Evolutionary conservation across 2,888 invertebrate species (phyloP).

Genomic region (Acrocyrtus sp.): DNA sequence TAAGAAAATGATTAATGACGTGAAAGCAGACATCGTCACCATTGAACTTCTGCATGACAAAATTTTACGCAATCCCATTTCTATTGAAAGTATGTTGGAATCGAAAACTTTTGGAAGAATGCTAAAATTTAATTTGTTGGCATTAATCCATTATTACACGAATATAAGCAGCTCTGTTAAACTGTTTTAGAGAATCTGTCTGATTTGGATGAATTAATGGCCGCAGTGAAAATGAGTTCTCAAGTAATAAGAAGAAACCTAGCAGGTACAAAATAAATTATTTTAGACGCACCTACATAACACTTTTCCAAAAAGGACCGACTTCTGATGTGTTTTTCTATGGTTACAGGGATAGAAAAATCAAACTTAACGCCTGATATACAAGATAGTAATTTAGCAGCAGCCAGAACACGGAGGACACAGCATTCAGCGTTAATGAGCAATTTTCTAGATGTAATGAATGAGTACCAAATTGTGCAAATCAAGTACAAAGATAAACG

Average conservation of each 20-base stretch:
- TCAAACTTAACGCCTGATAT: conserved; percentile 28
- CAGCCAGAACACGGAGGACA: conserved; percentile 65
- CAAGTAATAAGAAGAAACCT: conserved; percentile 71
- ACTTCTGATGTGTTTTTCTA: too few relatives aligned
- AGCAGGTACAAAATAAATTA: conserved; percentile 65
- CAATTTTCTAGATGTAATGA: conserved; percentile 72
- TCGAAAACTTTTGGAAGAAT: too few relatives aligned
- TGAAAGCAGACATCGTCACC: conserved; percentile 65
- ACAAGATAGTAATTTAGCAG: conserved; percentile 58
- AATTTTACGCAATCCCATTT: conserved; percentile 69
- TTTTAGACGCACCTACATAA: too few relatives aligned
- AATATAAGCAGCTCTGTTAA: neutral
- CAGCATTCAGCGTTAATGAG: conserved; percentile 71
- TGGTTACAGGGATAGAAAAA: conserved; percentile 66
- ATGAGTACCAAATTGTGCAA: too few relatives aligned
- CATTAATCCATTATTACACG: too few relatives aligned
- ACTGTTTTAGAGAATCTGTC: conserved; percentile 67
- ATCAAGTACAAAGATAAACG: too few relatives aligned
- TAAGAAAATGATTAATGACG: conserved; percentile 66
- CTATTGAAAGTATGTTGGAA: conserved; percentile 67
- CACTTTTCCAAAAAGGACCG: too few relatives aligned
- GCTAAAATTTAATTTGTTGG: too few relatives aligned
- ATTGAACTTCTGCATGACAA: conserved; percentile 69
- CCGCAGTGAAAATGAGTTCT: conserved; percentile 70
- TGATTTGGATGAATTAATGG: conserved; percentile 72